Base-by-base conservation (phyloP, 1,140 invertebrate species). In the Scaptomyza pallida region DNA sequence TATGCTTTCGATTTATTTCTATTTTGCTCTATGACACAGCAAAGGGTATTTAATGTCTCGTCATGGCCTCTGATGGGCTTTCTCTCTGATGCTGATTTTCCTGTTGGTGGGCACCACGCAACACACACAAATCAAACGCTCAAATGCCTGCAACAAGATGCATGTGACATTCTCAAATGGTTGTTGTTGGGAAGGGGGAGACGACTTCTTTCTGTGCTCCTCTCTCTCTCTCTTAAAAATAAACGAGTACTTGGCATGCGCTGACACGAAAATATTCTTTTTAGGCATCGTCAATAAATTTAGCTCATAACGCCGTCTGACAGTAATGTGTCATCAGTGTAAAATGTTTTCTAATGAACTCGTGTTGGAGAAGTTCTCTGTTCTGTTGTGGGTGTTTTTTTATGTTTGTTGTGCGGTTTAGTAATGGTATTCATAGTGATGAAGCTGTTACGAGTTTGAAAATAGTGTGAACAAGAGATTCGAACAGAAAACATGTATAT, bases 301-400 rank as follows among this genome's bases (percentile, higher is more conserved):
- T 86, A 78, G 78, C 74, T 78, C 82, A 82, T 88, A 86, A 88
- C 74, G 70, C 75, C 64, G 63, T 78, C 65, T 86, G 82, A 86
- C 82, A 86, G 74, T 86, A 82, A 86, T 86, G 82, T 88, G 82
- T 86, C 82, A 86, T 78, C 82, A 64, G 75, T 71, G 65, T 63
- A 61, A 83, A 86, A 88, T 88, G 68, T 76, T 88, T 88, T 78
- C 63, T 63, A 82, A 82, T 69, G 73, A 88, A 82, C 65, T 79
- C 55, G 70, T 9, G 62, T 5, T 26, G 55, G 54, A 30, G 33
- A 35, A 26, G 23, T 26, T 26, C 6, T 21, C 21, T 21, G 21
- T 33, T 37, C 12, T 45, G 62, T 48, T 65, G 74, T 43, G 69
- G 45, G 54, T 72, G 54, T 72, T 71, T 78, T 23, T 40, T 43